Evolutionary conservation across 1,140 invertebrate species (phyloP).

Genomic region (Drosophila littoralis): DNA sequence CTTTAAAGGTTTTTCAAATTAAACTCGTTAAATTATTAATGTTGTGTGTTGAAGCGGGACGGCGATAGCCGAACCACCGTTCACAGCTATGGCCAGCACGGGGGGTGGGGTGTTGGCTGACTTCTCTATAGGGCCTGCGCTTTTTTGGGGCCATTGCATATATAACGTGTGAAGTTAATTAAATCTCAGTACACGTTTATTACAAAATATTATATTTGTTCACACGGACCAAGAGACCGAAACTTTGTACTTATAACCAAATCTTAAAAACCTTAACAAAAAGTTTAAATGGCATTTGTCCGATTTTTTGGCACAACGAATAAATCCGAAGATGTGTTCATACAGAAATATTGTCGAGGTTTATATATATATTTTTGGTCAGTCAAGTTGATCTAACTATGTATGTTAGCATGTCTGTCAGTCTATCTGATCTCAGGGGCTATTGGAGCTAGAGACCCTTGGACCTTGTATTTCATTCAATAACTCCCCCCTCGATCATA

Average conservation of each 20-base stretch:
- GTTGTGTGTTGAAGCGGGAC: constrained; percentile 42
- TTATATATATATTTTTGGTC: no score
- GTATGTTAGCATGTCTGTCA: no score
- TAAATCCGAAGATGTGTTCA: not conserved
- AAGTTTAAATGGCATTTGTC: constrained; percentile 7
- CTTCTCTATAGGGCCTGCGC: constrained; percentile 17
- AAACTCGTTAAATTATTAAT: constrained; percentile 80
- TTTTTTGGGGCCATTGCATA: constrained; percentile 47
- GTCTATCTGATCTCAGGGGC: no score
- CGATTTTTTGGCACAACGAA: not conserved
- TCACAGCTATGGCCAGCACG: constrained; percentile 34
- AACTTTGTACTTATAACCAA: constrained; percentile 18
- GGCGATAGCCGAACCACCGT: constrained; percentile 50
- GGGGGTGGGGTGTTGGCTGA: not conserved
- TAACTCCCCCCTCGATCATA: no score
- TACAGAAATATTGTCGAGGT: not conserved
- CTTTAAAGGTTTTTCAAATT: constrained; percentile 83
- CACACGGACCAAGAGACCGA: constrained; percentile 46
- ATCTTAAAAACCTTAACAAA: constrained; percentile 3
- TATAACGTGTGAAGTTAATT: constrained; percentile 82
- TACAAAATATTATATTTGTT: constrained; percentile 81
- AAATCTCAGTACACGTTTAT: constrained; percentile 77
- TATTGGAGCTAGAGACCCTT: no score
- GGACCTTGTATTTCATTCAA: no score
- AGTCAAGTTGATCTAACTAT: no score